phyloP scores from a whole-genome alignment of 1,140 invertebrate species.

The Drosophila albomicans region DNA sequence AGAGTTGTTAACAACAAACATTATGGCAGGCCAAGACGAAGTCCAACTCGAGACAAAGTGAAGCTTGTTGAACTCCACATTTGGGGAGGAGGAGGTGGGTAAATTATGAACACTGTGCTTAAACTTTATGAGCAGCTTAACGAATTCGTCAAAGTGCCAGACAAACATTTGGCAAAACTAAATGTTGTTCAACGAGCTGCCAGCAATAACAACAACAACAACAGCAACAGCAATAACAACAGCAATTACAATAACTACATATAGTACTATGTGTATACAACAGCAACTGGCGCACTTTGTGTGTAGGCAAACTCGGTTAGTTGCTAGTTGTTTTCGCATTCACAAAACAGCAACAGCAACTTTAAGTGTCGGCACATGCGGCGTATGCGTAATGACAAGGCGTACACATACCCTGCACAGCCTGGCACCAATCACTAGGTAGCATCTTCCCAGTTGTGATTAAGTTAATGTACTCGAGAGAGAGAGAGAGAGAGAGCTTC shows the following conservation, averaged over 20 bases:
- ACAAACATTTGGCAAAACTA: constrained; percentile 61
- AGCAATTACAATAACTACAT: constrained; percentile 24
- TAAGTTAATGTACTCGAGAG: background rate
- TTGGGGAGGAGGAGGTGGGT: background rate
- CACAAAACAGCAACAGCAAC: constrained; percentile 33
- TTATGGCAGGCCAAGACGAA: background rate
- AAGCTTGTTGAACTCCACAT: constrained; percentile 25
- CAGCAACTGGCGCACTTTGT: constrained; percentile 24
- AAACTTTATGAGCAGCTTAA: constrained; percentile 57
- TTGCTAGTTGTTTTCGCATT: constrained; percentile 53
- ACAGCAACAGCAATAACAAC: constrained; percentile 31
- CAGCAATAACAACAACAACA: constrained; percentile 33
- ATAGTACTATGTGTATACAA: constrained; percentile 11
- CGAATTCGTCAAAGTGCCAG: constrained; percentile 63
- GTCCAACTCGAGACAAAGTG: background rate
- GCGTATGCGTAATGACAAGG: constrained; percentile 68
- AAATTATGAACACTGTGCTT: constrained; percentile 63
- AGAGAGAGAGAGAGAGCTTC: background rate
- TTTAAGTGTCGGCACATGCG: constrained; percentile 74
- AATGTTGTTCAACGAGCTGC: constrained; percentile 50
- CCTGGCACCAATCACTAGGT: background rate
- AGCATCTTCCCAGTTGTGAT: background rate
- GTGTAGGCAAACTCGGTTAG: constrained; percentile 62
- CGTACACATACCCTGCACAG: constrained; percentile 20
- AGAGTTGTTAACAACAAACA: constrained; percentile 33